Evolutionary conservation across 2,797 vertebrate species (phyloP), one percentile per base, ranked within the genome.

Genomic region (Chromis chromis): DNA sequence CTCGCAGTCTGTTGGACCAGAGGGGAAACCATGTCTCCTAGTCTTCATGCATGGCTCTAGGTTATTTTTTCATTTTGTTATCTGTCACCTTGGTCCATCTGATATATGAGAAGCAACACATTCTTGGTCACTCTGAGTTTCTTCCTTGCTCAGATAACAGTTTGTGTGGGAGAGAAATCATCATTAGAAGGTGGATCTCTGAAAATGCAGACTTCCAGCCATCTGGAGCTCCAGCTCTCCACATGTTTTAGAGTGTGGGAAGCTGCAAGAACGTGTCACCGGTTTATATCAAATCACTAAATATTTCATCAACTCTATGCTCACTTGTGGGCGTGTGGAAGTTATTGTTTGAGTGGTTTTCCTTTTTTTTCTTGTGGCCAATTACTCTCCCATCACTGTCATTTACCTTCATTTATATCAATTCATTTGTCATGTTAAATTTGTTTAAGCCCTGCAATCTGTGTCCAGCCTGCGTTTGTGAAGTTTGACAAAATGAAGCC

Each of bases 241-340:
- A 91, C 86, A 86, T 91, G 91, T 88, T 88, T 81, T 25, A 33
- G 60, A 87, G 85, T 88, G 92, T 92, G 91, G 88, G 89, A 91
- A 90, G 88, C 80, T 83, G 81, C 70, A 66, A 61, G 75, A 83
- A 72, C 80, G 55, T 89, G 89, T 90, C 89, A 80, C 84, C 88
- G 88, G 76, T 82, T 81, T 84, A 84, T 78, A 87, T 88, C 88
- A 88, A 90, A 88, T 87, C 83, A 76, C 70, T 81, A 85, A 88
- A 88, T 87, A 85, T 89, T 87, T 89, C 85, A 87, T 83, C 88
- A 72, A 85, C 83, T 78, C 63, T 48, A 16, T 25, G 44, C 80
- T 84, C 54, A 52, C 67, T 79, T 12, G 85, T 85, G 90, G 81
- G 85, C 58, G 86, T 88, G 82, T 87, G 81, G 74, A 84, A 88